Base-by-base conservation (phyloP, 2,888 invertebrate species). In the Acleris sparsana region DNA sequence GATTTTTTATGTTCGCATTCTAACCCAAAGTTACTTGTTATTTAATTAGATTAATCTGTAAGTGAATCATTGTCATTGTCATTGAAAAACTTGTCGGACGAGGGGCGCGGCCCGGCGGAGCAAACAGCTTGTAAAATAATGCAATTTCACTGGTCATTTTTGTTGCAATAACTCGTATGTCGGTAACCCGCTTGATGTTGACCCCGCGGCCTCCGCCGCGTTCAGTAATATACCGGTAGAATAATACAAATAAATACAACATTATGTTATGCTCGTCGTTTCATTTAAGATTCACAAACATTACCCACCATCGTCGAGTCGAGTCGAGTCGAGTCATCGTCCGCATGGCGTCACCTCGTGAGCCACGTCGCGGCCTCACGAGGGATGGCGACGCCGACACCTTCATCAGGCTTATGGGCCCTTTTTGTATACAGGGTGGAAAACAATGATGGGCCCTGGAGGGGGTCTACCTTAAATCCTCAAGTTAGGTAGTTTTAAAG, bases 11-110 rank as follows among this genome's bases (percentile, higher is more conserved):
- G 51, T 62, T 62, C 29, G 49, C 57, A 53, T 25, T 62, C 62
- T 67, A 62, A 67, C 62, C 67, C 57, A 67, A 67, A 67, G 62
- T 62, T 62, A 55, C 17, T 62, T 57, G 53, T 67, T 62, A 62
- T 58, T 58, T 67, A 53, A 61, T 58, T 66, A 66, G 56, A 46
- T 18, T 61, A 61, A 61, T 43, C 9, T 44, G 25, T 16, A 25
- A 44, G 20, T 4, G 1, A 18, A 55, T 13, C 43, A 18, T 11
- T 48, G 48, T 48, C 3, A 20, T 20, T 20, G 1, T 20, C 20
- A 2, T 20, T 20, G 20, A 3, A 1, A 43, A 44, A 4, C 1
- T 44, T n/a, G 44, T 44, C 13, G n/a, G 11, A 44, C 17, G 48
- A 48, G 4, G 9, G 33, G 18, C 17, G 33, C 13, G 25, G 6